These are phyloP conservation scores for Drosophila aldrichi DNA, from an alignment of 2,888 invertebrate species.

Conservation along the genomic window DNA sequence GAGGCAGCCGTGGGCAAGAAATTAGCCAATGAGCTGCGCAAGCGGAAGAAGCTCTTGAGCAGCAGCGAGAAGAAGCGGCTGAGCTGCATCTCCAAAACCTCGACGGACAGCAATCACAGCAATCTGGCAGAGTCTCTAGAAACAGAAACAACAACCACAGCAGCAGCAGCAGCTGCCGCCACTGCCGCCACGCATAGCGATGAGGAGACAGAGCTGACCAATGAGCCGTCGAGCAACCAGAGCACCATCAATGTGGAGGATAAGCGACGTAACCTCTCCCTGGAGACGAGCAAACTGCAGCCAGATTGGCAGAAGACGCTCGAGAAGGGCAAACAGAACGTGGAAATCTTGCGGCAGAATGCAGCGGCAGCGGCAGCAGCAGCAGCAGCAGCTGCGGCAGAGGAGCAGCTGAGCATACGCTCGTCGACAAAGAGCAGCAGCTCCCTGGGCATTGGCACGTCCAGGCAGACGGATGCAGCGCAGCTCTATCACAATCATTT, in stretches of 20 bases:
- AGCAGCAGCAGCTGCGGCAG: slow-evolving; percentile 58
- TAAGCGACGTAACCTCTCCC: slow-evolving; percentile 79
- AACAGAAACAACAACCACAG: slow-evolving; percentile 15
- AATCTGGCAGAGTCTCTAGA: slow-evolving; percentile 51
- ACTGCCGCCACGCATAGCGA: slow-evolving; percentile 68
- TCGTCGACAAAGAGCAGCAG: slow-evolving; percentile 68
- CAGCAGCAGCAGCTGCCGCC: neutral
- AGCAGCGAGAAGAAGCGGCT: slow-evolving; percentile 83
- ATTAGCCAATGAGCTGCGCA: slow-evolving; percentile 59
- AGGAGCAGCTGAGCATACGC: slow-evolving; percentile 66
- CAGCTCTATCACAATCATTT: slow-evolving; percentile 92
- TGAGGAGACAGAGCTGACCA: slow-evolving; percentile 75
- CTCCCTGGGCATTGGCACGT: slow-evolving; percentile 41
- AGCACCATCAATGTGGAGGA: slow-evolving; percentile 84
- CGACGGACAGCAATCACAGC: slow-evolving; percentile 84
- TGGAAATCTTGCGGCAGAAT: slow-evolving; percentile 84
- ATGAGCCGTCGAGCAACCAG: slow-evolving; percentile 31
- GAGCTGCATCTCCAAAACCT: slow-evolving; percentile 85
- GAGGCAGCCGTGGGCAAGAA: slow-evolving; percentile 59
- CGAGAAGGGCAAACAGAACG: slow-evolving; percentile 85
- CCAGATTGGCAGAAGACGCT: slow-evolving; percentile 83
- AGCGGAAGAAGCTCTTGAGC: slow-evolving; percentile 72
- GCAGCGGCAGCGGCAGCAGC: slow-evolving; percentile 65
- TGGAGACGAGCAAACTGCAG: slow-evolving; percentile 79
- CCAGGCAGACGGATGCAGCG: slow-evolving; percentile 53